Base-by-base conservation (phyloP, 2,888 invertebrate species). In the Hyalella azteca region DNA sequence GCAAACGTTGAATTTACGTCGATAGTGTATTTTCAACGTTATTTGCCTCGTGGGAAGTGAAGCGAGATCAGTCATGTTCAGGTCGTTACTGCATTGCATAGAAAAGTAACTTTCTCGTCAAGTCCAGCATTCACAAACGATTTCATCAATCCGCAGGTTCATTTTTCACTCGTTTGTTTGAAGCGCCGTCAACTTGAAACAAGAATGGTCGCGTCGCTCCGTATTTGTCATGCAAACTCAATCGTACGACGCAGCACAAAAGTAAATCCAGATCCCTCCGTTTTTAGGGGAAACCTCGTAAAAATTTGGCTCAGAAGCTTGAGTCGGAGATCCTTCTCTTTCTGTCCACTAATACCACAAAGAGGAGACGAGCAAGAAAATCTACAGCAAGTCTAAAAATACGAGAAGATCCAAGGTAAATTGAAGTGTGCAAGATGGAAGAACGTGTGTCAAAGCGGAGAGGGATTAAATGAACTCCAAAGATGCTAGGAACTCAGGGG, bases 191-290 rank as follows among this genome's bases (percentile, higher is more conserved):
- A 60, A 60, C 32, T 13, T 60, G 15, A 60, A 60, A 60, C 60
- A 60, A 60, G 60, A 60, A 32, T 36, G 60, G 26, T 26, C 26
- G 22, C 60, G 32, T 60, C 36, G 60, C 60, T 32, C 36, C 36
- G 60, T 60, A 60, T 60, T 60, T 60, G 60, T 60, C 60, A 60
- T 60, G 60, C 60, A 60, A 60, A 60, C 60, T 60, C 60, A 60
- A 60, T 60, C 60, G 36, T 3, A 19, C 60, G 32, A 19, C 36
- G 60, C 32, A 2, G 19, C 45, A 29, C 60, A 29, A 60, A 60
- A 60, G 60, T 60, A 60, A 60, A 60, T 60, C 60, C 60, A 15
- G 60, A 60, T 36, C 60, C 60, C 60, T 29, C 29, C 36, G 36
- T 60, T 60, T 60, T 60, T 60, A 60, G 36, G 15, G 60, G 36